Evolutionary conservation across 2,113 vertebrate species (phyloP), one percentile per base, ranked within the genome.

Genomic region (Enhydra lutris): DNA sequence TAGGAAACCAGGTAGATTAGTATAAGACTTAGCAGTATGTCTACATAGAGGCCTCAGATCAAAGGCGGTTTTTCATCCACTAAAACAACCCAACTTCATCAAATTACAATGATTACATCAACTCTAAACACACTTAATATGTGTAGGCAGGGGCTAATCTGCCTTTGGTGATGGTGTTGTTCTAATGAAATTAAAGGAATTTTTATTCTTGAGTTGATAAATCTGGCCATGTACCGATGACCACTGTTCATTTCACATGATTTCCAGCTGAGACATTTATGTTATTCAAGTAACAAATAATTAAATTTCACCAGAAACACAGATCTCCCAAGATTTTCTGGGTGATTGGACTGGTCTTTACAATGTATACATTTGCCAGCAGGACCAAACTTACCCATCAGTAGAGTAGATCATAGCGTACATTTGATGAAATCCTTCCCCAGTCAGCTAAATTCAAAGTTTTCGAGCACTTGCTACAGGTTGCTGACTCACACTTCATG

Each of bases 121-220:
- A n/a, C 73, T 93, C 36, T 34, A 45, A 86, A 81, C 21, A 45
- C 52, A 86, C 20, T 79, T 52, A 23, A 42, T 69, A 8, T 61
- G 20, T 78, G 6, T 29, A 59, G 65, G 59, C 50, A 71, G 50
- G 31, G 80, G 71, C 55, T 69, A 78, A 52, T 47, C 71, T 63
- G n/a, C 6, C 89, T 97, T 96, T 45, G 71, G 21, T 45, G 36
- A 47, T 15, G 31, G 31, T 55, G 15, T 80, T 36, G 21, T 36
- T 61, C 34, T 80, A 65, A 89, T 21, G 31, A 57, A 92, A 74
- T 79, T 73, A 89, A 55, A 7, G 63, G 61, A 87, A 65, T 50
- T 92, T 81, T 91, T 91, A 80, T 71, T 89, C 78, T 89, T 67
- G 78, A 59, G 55, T 9, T 88, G 61, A 84, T 92, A 47, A 95